phyloP scores from a whole-genome alignment of 1,140 invertebrate species.

The Ephestia elutella region DNA sequence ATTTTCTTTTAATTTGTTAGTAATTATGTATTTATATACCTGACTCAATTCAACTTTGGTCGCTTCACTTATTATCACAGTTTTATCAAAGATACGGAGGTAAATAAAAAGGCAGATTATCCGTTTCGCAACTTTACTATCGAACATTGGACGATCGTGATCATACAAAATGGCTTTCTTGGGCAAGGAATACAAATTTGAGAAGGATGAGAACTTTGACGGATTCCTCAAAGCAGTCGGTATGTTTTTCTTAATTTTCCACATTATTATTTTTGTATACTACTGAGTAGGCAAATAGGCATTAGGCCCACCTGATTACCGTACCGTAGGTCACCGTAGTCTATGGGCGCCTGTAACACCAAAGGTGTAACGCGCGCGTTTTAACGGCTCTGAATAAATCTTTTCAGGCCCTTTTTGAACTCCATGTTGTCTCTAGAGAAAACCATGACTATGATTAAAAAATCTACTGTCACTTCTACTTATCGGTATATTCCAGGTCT shows the following conservation, averaged over 20 bases:
- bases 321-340: too few relatives aligned
- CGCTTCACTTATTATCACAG: background rate
- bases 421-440: too few relatives aligned
- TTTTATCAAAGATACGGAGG: background rate
- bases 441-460: too few relatives aligned
- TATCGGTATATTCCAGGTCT: constrained; percentile 28
- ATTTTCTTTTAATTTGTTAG: background rate
- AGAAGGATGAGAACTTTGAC: constrained; percentile 30
- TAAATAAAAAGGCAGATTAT: background rate
- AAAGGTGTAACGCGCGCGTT: too few relatives aligned
- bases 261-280: too few relatives aligned
- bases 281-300: too few relatives aligned
- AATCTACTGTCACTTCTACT: too few relatives aligned
- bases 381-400: too few relatives aligned
- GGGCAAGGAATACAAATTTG: constrained; percentile 23
- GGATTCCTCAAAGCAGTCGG: constrained; percentile 6
- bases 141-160: background rate
- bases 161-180: constrained; percentile 24
- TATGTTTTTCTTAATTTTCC: background rate
- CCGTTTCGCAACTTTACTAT: background rate
- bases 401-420: too few relatives aligned
- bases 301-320: too few relatives aligned
- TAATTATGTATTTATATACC: background rate
- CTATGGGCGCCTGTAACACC: too few relatives aligned
- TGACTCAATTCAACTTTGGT: background rate